A percentile compares a stretch with the other conserved stretches of the same genome.
These are phyloP conservation scores for Remorina albescens DNA, from an alignment of 2,797 vertebrate species.

Conservation along the genomic window DNA sequence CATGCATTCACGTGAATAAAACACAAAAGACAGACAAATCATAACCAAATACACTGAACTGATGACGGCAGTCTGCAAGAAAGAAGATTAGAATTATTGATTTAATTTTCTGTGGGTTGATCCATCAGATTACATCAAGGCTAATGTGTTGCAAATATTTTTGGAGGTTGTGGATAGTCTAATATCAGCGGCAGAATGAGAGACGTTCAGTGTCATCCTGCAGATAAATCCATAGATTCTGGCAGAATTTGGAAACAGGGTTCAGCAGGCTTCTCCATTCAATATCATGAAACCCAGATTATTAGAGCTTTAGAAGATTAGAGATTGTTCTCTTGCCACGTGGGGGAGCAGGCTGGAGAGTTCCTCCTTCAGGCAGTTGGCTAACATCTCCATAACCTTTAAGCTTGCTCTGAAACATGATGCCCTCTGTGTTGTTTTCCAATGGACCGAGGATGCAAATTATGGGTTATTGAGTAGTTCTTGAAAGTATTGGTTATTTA, in stretches of 20 bases:
- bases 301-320: constrained; percentile 17
- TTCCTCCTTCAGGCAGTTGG: constrained; percentile 4
- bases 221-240: constrained; percentile 33
- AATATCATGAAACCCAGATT: constrained; percentile 12
- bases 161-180: constrained; percentile 34
- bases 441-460: background rate
- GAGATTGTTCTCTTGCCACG: constrained; percentile 9
- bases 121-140: constrained; percentile 27
- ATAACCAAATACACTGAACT: constrained; percentile 40
- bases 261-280: constrained; percentile 6
- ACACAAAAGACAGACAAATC: constrained; percentile 37
- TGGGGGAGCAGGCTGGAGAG: background rate
- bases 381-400: constrained; percentile 15
- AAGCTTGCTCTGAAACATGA: background rate
- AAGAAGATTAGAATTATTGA: constrained; percentile 32
- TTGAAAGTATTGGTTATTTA: background rate
- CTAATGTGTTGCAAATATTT: constrained; percentile 49
- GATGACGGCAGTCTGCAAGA: background rate
- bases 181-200: constrained; percentile 41
- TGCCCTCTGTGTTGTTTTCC: background rate
- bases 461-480: background rate
- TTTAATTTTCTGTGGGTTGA: constrained; percentile 43
- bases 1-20: constrained; percentile 41
- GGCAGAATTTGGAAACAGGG: constrained; percentile 37
- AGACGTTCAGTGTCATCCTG: constrained; percentile 6